These are phyloP conservation scores for Mimumesa dahlbomi DNA, from an alignment of 2,888 invertebrate genomes.

Conservation along the genomic window DNA sequence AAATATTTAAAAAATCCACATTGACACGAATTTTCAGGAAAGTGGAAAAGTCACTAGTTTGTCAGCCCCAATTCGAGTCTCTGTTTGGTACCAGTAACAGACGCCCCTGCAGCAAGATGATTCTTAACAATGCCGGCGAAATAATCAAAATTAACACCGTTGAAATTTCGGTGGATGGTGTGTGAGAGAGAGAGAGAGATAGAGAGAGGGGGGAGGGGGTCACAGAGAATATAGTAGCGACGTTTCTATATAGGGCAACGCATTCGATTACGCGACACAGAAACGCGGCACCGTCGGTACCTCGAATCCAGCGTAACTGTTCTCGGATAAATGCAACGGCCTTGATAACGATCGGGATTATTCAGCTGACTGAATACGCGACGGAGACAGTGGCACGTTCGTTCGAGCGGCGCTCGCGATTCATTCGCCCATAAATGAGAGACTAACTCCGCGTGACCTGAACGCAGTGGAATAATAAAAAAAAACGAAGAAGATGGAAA, in stretches of 20 bases:
- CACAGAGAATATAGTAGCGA: too few species aligned
- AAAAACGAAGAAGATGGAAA: not conserved
- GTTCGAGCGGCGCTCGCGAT: slow-evolving; percentile 14
- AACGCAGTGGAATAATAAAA: not conserved
- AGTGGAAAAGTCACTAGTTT: too few species aligned
- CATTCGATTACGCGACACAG: slow-evolving; percentile 58
- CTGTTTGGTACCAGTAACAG: too few species aligned
- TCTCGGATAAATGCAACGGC: slow-evolving; percentile 60
- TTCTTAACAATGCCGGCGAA: too few species aligned
- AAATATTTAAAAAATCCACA: too few species aligned
- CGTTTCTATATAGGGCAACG: slow-evolving; percentile 28
- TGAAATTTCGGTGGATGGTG: too few species aligned
- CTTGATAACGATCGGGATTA: slow-evolving; percentile 69
- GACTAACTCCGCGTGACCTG: not conserved
- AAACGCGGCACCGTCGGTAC: slow-evolving; percentile 39
- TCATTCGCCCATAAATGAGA: slow-evolving; percentile 18
- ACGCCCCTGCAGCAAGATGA: too few species aligned
- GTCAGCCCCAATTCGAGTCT: too few species aligned
- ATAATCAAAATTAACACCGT: too few species aligned
- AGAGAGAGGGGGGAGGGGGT: too few species aligned
- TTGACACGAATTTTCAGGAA: too few species aligned
- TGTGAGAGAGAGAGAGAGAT: too few species aligned
- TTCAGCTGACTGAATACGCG: slow-evolving; percentile 50
- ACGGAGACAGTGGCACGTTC: slow-evolving; percentile 8
- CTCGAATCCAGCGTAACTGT: slow-evolving; percentile 50